Evolutionary conservation across 2,888 invertebrate genomes (phyloP), one percentile per base, ranked within the genome.

Genomic region (Pristionchus maxplancki): DNA sequence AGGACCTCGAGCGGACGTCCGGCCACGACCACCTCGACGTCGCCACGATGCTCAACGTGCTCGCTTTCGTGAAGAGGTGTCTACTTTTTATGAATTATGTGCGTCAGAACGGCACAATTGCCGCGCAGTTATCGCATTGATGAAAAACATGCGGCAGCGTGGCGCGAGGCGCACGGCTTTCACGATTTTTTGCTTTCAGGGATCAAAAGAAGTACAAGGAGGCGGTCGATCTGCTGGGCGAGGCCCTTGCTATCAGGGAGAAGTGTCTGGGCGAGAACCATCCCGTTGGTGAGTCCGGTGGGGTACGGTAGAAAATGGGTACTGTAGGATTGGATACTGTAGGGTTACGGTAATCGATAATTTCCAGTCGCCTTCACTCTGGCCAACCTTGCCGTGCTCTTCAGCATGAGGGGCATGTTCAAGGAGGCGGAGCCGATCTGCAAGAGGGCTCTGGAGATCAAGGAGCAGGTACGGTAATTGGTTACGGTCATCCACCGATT

Each of bases 151-250:
- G 64, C 28, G 31, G 28, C 64, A 28, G 9, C 31, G 28, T 64
- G 74, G 24, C 24, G 74, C 24, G 34, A 17, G 37, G 37, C 34
- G 31, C 31, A 15, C 37, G 20, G 8, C 24, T n/a, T 58, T 64
- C 40, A 24, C 37, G 31, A 64, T n/a, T n/a, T 28, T 34, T 20
- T 62, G 9, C 28, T 83, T 95, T 83, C 95, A 97, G 98, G 95
- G 98, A 98, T 95, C 98, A 99, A 96, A 99, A 99, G 95, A 99
- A 99, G 96, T 99, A 98, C 96, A 99, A 98, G 95, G 99, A 99
- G 95, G 99, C 99, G 0, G 99, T 99, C 9, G 98, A 98, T 95
- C 96, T 99, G 88, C 95, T 99, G 93, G 99, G 99, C 95, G 99
- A 99, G 95, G 99, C 99, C 17, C 96, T 99, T 89, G 97, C 97